Evolutionary conservation across 2,113 vertebrate species (phyloP), one percentile per base, ranked within the genome.

Genomic region (Triplophysa siluroides): DNA sequence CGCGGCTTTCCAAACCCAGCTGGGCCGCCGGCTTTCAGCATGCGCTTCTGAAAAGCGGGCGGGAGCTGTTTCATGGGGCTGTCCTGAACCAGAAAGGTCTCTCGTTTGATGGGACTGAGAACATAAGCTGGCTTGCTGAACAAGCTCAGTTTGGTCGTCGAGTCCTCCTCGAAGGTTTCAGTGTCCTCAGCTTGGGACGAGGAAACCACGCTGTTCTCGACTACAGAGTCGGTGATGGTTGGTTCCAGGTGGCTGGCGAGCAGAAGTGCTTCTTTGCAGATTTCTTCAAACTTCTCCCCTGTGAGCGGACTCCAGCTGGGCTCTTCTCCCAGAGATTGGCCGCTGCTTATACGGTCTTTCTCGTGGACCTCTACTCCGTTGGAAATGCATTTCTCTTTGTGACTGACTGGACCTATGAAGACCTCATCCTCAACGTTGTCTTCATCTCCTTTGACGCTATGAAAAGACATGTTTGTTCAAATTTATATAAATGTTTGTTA

Each of bases 381-480:
- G 8, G 93, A 90, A 26, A 93, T 63, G 5, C 94, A 93, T 74
- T 86, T 92, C 85, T 96, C 94, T 74, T 88, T 92, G 68, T 95
- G 93, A 11, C 91, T 84, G 3, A 94, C 0, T 0, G 93, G 93
- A 43, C 94, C 96, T 26, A 94, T 5, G 81, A 98, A 98, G 33
- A 98, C 96, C 80, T 98, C 98, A 0, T 95, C 94, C 16, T 96
- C 96, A 50, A 93, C 92, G 68, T 92, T 90, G 43, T 91, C 33
- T 38, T 38, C 94, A 19, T 65, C 72, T 61, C 89, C 91, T 62
- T 81, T 90, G 3, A 85, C 89, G 85, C 93, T 95, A 76, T n/a
- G 60, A 41, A 13, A 83, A 10, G 63, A 58, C 16, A 50, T 26
- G 21, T 6, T 62, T 78, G 60, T 38, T 60, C 13, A 43, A 18